A percentile compares a stretch with the other conserved stretches of the same genome.
phyloP scores from a whole-genome alignment of 1,140 invertebrate species.

The Eulimnadia texana region DNA sequence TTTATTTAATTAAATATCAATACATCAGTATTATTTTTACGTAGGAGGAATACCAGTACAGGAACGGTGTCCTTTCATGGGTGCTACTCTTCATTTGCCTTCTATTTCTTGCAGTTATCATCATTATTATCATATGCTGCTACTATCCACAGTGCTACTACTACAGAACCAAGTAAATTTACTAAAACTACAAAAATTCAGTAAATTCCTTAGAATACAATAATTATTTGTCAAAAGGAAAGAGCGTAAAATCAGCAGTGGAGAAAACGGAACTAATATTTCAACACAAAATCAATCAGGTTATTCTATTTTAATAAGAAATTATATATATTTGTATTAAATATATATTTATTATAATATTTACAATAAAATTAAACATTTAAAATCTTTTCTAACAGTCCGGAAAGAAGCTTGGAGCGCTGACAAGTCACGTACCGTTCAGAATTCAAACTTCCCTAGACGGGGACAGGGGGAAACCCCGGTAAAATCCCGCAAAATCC shows the following conservation, averaged over 20 bases:
- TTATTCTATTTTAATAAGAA: neutral
- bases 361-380: too few relatives aligned
- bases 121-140: conserved; percentile 58
- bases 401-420: conserved; percentile 14
- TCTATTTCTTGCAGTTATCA: conserved; percentile 49
- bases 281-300: neutral
- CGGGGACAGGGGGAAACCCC: neutral
- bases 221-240: neutral
- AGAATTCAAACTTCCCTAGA: neutral
- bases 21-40: conserved; percentile 8
- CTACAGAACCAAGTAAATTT: conserved; percentile 36
- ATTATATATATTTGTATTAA: neutral
- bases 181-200: neutral
- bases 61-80: conserved; percentile 57
- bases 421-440: neutral
- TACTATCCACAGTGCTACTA: conserved; percentile 64
- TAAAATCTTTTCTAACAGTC: too few relatives aligned
- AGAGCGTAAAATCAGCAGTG: neutral
- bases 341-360: too few relatives aligned
- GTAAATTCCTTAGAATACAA: neutral
- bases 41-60: conserved; percentile 49
- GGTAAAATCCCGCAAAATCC: too few relatives aligned
- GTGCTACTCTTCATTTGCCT: conserved; percentile 54
- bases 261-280: neutral
- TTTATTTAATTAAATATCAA: too few relatives aligned